phyloP scores from a whole-genome alignment of 2,888 invertebrate species.

The Mesorhabditis spiculigera region DNA sequence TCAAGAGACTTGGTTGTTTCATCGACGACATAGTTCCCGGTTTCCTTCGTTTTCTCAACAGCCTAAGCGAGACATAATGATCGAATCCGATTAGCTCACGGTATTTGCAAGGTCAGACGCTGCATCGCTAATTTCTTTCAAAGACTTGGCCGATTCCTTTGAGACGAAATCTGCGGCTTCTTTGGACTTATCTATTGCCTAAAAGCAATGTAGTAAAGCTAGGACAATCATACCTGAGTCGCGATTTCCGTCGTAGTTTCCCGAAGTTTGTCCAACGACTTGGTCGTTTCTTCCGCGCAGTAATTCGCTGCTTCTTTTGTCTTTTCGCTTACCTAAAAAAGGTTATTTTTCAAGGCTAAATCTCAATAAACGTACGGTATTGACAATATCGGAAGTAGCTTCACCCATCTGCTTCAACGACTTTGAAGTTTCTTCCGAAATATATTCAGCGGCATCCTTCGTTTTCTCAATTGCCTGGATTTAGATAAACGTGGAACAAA shows the following conservation, averaged over 20 bases:
- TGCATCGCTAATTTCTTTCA: no score
- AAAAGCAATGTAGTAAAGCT: not conserved
- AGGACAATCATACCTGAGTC: not conserved
- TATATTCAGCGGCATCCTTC: not conserved
- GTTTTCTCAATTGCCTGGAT: conserved; percentile 2
- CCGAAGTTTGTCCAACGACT: not conserved
- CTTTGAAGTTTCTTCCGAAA: not conserved
- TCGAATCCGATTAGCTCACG: no score
- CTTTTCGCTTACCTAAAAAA: not conserved
- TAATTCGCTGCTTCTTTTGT: conserved; percentile 1
- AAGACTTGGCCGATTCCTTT: not conserved
- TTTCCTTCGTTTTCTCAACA: no score
- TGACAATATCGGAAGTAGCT: no score
- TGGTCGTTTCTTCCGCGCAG: not conserved
- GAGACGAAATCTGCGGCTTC: not conserved
- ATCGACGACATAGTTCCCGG: no score
- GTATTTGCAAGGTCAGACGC: no score
- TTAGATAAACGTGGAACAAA: not conserved
- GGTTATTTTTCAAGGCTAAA: no score
- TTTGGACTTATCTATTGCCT: not conserved
- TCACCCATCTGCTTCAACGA: no score
- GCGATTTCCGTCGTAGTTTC: not conserved
- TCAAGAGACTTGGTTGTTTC: no score
- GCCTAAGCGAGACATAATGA: no score
- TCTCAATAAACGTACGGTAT: no score